Percentiles rank a stretch among this genome's conserved stretches.
Conservation (phyloP, 2,888 invertebrate genomes). For the Amphimallon solstitiale region DNA sequence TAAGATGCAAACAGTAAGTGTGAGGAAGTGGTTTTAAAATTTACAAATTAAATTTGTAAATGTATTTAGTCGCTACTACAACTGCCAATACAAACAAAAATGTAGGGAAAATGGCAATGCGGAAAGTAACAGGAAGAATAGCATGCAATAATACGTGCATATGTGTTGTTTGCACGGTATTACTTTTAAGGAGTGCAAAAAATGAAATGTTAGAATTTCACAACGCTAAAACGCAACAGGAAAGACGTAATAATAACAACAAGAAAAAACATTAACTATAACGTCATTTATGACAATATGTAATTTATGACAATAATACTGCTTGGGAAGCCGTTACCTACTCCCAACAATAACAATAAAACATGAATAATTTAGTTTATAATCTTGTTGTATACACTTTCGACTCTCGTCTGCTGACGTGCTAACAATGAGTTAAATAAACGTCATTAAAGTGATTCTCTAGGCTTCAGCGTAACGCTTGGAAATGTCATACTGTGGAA, state of each 20-base stretch:
- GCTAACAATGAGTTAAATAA: conserved; percentile 36
- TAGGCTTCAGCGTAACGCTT: conserved; percentile 4
- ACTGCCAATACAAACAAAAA: too few relatives aligned
- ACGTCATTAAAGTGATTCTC: conserved; percentile 28
- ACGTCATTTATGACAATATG: conserved; percentile 18
- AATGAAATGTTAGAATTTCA: neutral
- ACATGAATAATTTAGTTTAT: conserved; percentile 26
- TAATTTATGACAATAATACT: conserved; percentile 17
- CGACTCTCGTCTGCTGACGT: conserved; percentile 23
- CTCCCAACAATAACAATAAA: conserved; percentile 19
- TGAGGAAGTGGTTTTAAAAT: too few relatives aligned
- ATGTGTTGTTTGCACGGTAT: too few relatives aligned
- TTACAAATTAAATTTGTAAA: too few relatives aligned
- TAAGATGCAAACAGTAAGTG: too few relatives aligned
- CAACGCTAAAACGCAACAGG: neutral
- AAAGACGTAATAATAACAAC: neutral
- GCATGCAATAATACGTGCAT: too few relatives aligned
- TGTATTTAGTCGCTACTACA: too few relatives aligned
- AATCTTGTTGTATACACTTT: conserved; percentile 22
- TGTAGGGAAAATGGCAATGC: too few relatives aligned
- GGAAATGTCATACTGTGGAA: conserved; percentile 13
- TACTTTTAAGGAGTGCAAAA: too few relatives aligned
- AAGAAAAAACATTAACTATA: conserved; percentile 11
- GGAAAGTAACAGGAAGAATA: too few relatives aligned
- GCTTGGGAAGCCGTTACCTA: conserved; percentile 21